A percentile compares a stretch with the other conserved stretches of the same genome.
These are phyloP conservation scores for Pelusios castaneus DNA, from an alignment of 2,113 vertebrate genomes.

Conservation along the genomic window DNA sequence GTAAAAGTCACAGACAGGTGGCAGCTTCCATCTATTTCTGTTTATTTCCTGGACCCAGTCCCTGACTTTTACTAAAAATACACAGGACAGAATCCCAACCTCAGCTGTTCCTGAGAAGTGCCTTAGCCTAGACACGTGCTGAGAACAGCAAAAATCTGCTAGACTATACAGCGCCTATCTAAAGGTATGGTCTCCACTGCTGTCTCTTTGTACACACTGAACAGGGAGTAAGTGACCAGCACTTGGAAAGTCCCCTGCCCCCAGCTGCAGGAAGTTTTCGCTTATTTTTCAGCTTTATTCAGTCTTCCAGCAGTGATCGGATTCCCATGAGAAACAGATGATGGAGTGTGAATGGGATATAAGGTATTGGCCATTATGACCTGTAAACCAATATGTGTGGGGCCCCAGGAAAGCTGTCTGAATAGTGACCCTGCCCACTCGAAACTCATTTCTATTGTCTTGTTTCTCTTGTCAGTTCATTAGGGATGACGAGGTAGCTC, in stretches of 20 bases:
- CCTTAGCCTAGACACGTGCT: slow-evolving; percentile 37
- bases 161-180: slow-evolving; percentile 41
- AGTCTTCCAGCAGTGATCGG: slow-evolving; percentile 9
- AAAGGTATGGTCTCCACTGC: slow-evolving; percentile 60
- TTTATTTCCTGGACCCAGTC: too few relatives aligned
- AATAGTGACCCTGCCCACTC: neutral
- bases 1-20: too few relatives aligned
- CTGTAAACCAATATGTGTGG: neutral
- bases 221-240: neutral
- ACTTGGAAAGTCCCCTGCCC: slow-evolving; percentile 17
- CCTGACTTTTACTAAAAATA: too few relatives aligned
- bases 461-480: slow-evolving; percentile 42
- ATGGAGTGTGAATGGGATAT: neutral
- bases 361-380: slow-evolving; percentile 1
- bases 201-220: slow-evolving; percentile 32
- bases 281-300: slow-evolving; percentile 19
- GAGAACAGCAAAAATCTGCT: neutral
- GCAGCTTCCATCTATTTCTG: too few relatives aligned
- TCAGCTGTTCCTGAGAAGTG: slow-evolving; percentile 44
- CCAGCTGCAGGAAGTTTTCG: neutral
- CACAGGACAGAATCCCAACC: neutral
- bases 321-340: neutral
- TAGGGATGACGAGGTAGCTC: slow-evolving; percentile 6
- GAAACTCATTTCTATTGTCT: slow-evolving; percentile 9
- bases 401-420: neutral